Evolutionary conservation across 1,140 invertebrate genomes (phyloP).

Genomic region (Philaenus spumarius): DNA sequence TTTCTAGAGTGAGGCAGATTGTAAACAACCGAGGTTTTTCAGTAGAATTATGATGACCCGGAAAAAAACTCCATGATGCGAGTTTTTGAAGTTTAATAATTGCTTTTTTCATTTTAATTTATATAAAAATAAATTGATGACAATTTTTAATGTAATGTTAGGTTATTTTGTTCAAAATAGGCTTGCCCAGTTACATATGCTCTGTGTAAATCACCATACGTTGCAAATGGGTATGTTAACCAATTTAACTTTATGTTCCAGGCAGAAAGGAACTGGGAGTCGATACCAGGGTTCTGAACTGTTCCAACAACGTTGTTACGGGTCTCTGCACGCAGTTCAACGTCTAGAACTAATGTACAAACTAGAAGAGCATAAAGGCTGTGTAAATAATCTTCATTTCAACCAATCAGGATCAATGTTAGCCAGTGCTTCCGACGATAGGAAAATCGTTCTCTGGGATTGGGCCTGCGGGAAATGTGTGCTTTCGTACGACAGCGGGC

Average conservation of each 20-base stretch:
- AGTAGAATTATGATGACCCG: too few species aligned
- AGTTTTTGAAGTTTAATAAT: too few species aligned
- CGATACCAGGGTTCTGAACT: constrained; percentile 43
- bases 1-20: too few species aligned
- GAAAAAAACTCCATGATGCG: too few species aligned
- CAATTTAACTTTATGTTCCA: constrained; percentile 33
- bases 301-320: constrained; percentile 69
- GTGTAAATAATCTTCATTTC: constrained; percentile 90
- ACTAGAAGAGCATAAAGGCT: constrained; percentile 74
- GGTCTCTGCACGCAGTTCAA: constrained; percentile 74
- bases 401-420: constrained; percentile 69
- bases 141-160: too few species aligned
- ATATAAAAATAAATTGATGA: too few species aligned
- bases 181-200: too few species aligned
- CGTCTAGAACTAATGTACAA: constrained; percentile 71
- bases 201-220: too few species aligned
- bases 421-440: constrained; percentile 87
- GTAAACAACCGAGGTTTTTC: too few species aligned
- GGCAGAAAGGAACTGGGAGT: constrained; percentile 50
- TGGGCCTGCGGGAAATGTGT: constrained; percentile 66
- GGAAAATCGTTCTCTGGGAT: constrained; percentile 80
- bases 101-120: too few species aligned
- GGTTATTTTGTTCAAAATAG: too few species aligned
- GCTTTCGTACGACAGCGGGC: constrained; percentile 65
- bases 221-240: too few species aligned